Conservation (phyloP, 2,888 invertebrate species). For the Calameuta filiformis region DNA sequence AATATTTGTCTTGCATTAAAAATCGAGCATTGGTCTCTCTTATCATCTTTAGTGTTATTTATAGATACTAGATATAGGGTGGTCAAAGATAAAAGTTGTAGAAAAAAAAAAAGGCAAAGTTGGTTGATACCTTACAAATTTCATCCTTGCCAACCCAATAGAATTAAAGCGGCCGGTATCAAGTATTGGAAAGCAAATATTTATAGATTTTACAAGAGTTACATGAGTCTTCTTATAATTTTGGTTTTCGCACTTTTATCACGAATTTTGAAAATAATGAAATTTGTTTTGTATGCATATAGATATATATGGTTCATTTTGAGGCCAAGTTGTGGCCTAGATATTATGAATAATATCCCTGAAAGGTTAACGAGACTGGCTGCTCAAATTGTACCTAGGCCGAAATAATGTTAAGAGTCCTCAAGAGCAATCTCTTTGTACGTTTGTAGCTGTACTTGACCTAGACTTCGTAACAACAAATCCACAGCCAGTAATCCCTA, state of each 20-base stretch:
- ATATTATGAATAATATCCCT: neutral
- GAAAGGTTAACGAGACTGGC: neutral
- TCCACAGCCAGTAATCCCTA: neutral
- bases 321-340: neutral
- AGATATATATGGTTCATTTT: neutral
- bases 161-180: neutral
- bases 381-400: neutral
- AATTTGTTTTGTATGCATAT: neutral
- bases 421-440: neutral
- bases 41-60: neutral
- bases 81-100: too few relatives aligned
- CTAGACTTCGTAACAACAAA: neutral
- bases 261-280: neutral
- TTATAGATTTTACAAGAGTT: neutral
- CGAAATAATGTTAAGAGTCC: neutral
- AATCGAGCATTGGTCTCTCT: neutral
- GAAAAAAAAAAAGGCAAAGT: too few relatives aligned
- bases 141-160: neutral
- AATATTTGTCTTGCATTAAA: neutral
- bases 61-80: neutral
- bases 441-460: neutral
- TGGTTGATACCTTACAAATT: too few relatives aligned
- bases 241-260: neutral
- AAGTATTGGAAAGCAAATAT: neutral
- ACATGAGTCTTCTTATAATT: neutral